These are phyloP conservation scores for Dicyrtoma fusca DNA, from an alignment of 2,888 invertebrate species.

Conservation along the genomic window DNA sequence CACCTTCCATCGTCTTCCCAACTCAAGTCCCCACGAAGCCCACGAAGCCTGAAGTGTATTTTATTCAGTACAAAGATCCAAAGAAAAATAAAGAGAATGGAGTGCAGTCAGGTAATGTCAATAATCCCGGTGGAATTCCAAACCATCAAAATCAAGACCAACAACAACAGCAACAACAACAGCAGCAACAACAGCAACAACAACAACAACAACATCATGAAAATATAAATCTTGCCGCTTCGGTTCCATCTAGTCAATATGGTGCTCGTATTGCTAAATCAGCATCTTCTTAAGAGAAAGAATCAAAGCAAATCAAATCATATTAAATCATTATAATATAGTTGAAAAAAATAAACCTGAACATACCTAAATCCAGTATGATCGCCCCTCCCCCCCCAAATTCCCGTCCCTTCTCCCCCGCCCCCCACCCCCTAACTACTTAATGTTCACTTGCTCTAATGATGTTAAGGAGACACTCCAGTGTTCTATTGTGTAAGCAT, in stretches of 20 bases:
- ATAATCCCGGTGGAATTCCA: background rate
- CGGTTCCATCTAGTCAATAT: slow-evolving; percentile 41
- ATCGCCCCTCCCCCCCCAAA: too few species aligned
- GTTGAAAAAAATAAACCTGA: background rate
- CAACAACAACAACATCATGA: slow-evolving; percentile 10
- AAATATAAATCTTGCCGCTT: slow-evolving; percentile 1
- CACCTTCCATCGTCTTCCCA: slow-evolving; percentile 76
- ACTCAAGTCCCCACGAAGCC: slow-evolving; percentile 79
- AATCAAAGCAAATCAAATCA: too few species aligned
- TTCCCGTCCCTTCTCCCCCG: too few species aligned
- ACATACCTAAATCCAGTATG: background rate
- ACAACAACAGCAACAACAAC: slow-evolving; percentile 7
- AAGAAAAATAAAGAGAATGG: slow-evolving; percentile 20
- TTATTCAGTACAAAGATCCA: slow-evolving; percentile 73
- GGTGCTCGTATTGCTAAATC: slow-evolving; percentile 39
- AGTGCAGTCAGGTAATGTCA: slow-evolving; percentile 6
- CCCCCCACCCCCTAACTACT: slow-evolving; percentile 3
- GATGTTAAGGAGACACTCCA: slow-evolving; percentile 18
- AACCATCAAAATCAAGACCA: background rate
- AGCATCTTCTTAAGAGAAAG: slow-evolving; percentile 21
- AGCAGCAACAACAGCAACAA: slow-evolving; percentile 27
- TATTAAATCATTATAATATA: background rate
- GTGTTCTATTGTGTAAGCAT: slow-evolving; percentile 26
- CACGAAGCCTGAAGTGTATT: slow-evolving; percentile 86
- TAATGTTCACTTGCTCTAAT: slow-evolving; percentile 6